Conservation (phyloP, 2,113 vertebrate genomes). For the Hypomesus transpacificus region DNA sequence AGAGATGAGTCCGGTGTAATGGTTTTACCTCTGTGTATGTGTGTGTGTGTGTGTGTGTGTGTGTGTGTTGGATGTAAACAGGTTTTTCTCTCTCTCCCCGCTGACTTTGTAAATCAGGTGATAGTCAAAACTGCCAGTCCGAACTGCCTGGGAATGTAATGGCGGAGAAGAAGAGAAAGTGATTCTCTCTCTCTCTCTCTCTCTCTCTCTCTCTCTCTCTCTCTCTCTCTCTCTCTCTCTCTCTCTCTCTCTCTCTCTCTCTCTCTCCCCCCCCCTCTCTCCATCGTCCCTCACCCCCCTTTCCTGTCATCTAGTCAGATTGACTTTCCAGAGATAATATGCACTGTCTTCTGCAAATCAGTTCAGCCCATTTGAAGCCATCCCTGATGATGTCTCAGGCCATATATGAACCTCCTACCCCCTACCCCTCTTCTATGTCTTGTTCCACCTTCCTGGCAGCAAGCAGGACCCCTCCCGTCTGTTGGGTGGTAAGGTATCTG, state of each 20-base stretch:
- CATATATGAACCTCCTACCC: no score
- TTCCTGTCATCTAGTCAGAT: not conserved
- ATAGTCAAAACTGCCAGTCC: conserved; percentile 60
- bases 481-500: conserved; percentile 62
- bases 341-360: not conserved
- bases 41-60: conserved; percentile 34
- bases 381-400: conserved; percentile 10
- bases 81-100: conserved; percentile 54
- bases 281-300: conserved; percentile 1
- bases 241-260: conserved; percentile 8
- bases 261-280: conserved; percentile 13
- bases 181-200: conserved; percentile 9
- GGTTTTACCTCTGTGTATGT: conserved; percentile 45
- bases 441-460: no score
- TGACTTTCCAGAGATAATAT: not conserved
- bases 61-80: conserved; percentile 55
- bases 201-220: conserved; percentile 13
- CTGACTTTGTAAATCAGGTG: conserved; percentile 57
- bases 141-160: conserved; percentile 19
- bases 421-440: no score
- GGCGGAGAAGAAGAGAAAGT: no score
- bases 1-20: conserved; percentile 59
- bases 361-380: no score
- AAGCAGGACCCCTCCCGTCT: not conserved
- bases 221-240: not conserved